These are phyloP conservation scores for Rhimphoctona megacephalus DNA, from an alignment of 2,888 invertebrate species.

Conservation along the genomic window DNA sequence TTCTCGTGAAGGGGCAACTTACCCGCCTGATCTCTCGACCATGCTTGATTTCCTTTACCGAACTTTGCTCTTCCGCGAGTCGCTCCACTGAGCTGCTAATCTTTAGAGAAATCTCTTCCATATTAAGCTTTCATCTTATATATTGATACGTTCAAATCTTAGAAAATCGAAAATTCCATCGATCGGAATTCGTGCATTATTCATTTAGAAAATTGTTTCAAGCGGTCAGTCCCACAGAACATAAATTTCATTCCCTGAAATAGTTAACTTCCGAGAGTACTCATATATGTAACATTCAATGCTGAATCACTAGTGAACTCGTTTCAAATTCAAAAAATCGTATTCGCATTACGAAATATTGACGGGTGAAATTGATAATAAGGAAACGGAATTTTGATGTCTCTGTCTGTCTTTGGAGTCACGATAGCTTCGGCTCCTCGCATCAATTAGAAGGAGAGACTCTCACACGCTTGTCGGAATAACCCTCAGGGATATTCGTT, in stretches of 20 bases:
- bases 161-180: not conserved
- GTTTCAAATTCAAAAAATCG: not conserved
- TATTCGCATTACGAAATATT: not conserved
- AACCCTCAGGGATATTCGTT: slow-evolving; percentile 77
- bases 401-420: slow-evolving; percentile 2
- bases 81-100: slow-evolving; percentile 62
- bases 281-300: no score
- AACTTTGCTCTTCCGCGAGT: slow-evolving; percentile 59
- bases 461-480: slow-evolving; percentile 68
- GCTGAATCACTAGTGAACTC: not conserved
- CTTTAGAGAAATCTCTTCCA: slow-evolving; percentile 47
- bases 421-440: slow-evolving; percentile 60
- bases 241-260: not conserved
- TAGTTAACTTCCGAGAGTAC: not conserved
- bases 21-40: slow-evolving; percentile 61
- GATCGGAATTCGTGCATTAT: not conserved
- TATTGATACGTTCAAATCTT: not conserved
- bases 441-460: slow-evolving; percentile 79
- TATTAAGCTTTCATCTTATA: slow-evolving; percentile 19
- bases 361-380: slow-evolving; percentile 4
- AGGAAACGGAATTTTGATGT: not conserved
- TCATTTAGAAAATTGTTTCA: not conserved
- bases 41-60: slow-evolving; percentile 56
- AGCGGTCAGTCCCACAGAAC: not conserved
- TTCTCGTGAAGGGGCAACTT: slow-evolving; percentile 67